phyloP scores from a whole-genome alignment of 2,113 vertebrate species.

The Marcusenius ussheri region DNA sequence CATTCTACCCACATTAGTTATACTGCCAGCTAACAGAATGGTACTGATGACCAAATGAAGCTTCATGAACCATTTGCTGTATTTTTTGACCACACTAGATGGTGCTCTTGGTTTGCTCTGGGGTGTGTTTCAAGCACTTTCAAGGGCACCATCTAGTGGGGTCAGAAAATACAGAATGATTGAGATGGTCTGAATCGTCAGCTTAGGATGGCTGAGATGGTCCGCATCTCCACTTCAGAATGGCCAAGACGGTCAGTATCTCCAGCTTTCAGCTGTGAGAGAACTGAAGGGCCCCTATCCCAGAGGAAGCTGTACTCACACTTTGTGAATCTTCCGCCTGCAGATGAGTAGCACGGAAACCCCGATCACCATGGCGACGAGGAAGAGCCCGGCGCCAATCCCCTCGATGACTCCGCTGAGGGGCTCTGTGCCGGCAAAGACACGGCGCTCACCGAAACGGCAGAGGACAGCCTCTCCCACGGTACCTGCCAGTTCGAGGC shows the following conservation, averaged over 20 bases:
- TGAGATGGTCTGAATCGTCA: neutral
- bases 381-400: constrained; percentile 82
- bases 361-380: constrained; percentile 78
- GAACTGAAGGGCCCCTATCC: neutral
- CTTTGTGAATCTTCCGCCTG: constrained; percentile 76
- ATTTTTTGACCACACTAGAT: no score
- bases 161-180: neutral
- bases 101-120: no score
- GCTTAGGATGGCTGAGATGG: neutral
- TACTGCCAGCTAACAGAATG: neutral
- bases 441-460: neutral
- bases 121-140: no score
- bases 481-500: neutral
- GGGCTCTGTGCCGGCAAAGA: constrained; percentile 61
- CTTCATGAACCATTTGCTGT: no score
- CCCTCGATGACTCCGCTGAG: constrained; percentile 85
- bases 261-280: neutral
- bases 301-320: constrained; percentile 42
- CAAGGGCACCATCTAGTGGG: no score
- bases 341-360: constrained; percentile 79
- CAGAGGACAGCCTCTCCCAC: neutral
- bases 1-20: neutral
- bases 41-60: no score
- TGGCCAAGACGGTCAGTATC: neutral
- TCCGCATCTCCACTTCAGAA: neutral